Conservation (phyloP, 2,797 vertebrate species). For the Masticophis lateralis region DNA sequence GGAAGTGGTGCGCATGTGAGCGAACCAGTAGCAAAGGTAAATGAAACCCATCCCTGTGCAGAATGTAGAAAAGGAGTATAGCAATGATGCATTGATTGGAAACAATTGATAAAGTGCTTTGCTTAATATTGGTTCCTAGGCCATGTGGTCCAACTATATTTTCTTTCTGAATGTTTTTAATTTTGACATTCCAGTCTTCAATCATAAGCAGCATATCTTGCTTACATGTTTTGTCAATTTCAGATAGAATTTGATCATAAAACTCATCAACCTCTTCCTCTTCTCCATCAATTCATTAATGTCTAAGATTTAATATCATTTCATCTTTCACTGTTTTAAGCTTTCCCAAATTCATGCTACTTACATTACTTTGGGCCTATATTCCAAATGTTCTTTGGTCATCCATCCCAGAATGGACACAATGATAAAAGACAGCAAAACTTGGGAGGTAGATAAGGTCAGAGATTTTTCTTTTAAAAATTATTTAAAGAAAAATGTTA, state of each 20-base stretch:
- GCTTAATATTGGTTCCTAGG: neutral
- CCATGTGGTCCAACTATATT: neutral
- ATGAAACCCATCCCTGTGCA: neutral
- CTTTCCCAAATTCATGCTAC: neutral
- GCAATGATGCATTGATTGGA: neutral
- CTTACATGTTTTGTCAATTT: neutral
- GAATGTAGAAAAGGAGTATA: neutral
- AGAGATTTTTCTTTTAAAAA: neutral
- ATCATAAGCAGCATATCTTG: neutral
- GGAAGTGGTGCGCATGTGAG: too few relatives aligned
- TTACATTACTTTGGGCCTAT: neutral
- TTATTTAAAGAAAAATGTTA: neutral
- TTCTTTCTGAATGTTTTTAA: neutral
- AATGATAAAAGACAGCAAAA: neutral
- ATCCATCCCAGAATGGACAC: neutral
- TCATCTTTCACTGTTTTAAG: neutral
- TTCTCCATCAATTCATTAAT: neutral
- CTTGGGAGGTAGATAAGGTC: neutral
- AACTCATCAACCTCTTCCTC: neutral
- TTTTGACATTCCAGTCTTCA: neutral
- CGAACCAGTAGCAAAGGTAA: too few relatives aligned
- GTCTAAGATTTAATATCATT: neutral
- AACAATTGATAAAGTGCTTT: neutral
- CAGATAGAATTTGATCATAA: neutral
- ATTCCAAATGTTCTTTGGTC: neutral